Percentiles rank a stretch among this genome's conserved stretches.
Conservation (phyloP, 1,140 invertebrate species). For the Drosophila melanica region DNA sequence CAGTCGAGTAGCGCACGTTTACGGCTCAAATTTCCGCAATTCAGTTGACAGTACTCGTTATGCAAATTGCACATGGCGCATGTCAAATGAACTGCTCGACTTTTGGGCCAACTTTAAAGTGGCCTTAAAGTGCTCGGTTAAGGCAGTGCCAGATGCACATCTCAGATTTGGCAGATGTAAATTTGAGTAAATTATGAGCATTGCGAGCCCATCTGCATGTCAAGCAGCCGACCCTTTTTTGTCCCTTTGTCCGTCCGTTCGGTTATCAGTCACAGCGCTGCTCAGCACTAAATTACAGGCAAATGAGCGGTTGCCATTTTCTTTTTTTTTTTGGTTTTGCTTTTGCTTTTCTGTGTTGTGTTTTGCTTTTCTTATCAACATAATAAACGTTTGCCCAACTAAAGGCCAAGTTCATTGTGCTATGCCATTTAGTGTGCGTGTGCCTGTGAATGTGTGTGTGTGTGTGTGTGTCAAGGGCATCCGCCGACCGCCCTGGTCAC, state of each 20-base stretch:
- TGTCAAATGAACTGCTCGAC: background rate
- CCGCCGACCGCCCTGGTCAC: slow-evolving; percentile 58
- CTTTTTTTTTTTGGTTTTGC: slow-evolving; percentile 27
- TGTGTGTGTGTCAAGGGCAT: slow-evolving; percentile 63
- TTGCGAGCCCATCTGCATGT: slow-evolving; percentile 54
- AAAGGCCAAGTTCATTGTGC: slow-evolving; percentile 71
- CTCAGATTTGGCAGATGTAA: slow-evolving; percentile 44
- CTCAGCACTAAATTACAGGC: slow-evolving; percentile 57
- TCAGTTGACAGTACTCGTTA: slow-evolving; percentile 18
- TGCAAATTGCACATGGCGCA: slow-evolving; percentile 24
- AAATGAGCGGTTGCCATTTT: slow-evolving; percentile 61
- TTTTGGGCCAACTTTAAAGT: slow-evolving; percentile 20
- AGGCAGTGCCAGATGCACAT: background rate
- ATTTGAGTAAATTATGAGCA: slow-evolving; percentile 55
- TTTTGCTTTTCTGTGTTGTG: slow-evolving; percentile 24
- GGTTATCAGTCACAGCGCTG: slow-evolving; percentile 62
- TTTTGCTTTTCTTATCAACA: slow-evolving; percentile 66
- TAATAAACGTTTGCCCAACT: slow-evolving; percentile 55
- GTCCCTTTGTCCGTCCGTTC: slow-evolving; percentile 11
- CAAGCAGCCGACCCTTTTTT: slow-evolving; percentile 45
- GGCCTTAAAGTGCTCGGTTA: slow-evolving; percentile 5
- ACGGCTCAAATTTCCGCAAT: slow-evolving; percentile 34
- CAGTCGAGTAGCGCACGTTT: slow-evolving; percentile 26
- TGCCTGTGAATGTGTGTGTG: slow-evolving; percentile 15
- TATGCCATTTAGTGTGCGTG: slow-evolving; percentile 1